Evolutionary conservation across 2,113 vertebrate species (phyloP).

Genomic region (Peromyscus polionotus): DNA sequence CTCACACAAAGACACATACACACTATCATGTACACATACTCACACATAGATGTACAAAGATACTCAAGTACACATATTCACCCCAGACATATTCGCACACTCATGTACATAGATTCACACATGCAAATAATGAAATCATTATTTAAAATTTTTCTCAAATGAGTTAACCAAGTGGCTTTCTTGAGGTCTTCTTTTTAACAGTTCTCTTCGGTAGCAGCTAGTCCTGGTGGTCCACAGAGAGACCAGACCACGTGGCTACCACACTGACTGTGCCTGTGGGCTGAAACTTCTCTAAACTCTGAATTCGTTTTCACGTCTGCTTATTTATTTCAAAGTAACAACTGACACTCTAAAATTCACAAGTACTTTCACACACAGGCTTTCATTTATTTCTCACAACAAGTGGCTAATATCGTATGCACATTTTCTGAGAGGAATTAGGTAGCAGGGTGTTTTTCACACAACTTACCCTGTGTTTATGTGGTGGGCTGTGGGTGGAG

Average conservation of each 20-base stretch:
- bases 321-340: constrained; percentile 82
- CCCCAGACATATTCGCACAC: too few species aligned
- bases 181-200: not conserved
- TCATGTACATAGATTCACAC: not conserved
- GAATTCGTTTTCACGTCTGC: constrained; percentile 76
- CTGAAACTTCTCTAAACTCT: constrained; percentile 57
- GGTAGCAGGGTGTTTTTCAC: constrained; percentile 15
- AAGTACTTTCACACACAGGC: constrained; percentile 72
- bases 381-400: constrained; percentile 79
- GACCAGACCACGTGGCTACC: constrained; percentile 2
- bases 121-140: not conserved
- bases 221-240: not conserved
- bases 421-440: constrained; percentile 56
- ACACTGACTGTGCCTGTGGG: constrained; percentile 61
- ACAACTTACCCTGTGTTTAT: not conserved
- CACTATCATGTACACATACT: not conserved
- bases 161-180: constrained; percentile 28
- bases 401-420: constrained; percentile 63
- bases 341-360: constrained; percentile 70
- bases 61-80: too few species aligned
- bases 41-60: not conserved
- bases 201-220: not conserved
- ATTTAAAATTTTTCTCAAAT: not conserved
- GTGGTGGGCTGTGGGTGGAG: not conserved
- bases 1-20: not conserved